Evolutionary conservation across 1,140 invertebrate genomes (phyloP), one percentile per base, ranked within the genome.

Genomic region (Dinoponera quadriceps): DNA sequence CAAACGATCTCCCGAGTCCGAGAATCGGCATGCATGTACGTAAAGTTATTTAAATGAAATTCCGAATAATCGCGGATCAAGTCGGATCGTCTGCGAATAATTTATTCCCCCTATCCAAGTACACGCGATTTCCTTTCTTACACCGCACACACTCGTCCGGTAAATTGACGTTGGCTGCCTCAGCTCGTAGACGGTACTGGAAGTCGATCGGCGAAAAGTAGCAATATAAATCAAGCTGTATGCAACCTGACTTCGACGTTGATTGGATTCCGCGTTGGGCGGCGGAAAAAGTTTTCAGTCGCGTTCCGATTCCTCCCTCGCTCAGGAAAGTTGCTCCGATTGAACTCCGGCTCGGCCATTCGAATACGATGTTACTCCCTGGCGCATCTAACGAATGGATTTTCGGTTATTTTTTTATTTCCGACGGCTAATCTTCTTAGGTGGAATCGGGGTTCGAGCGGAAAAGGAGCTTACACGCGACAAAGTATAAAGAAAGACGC

Each of bases 371-470:
- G 59, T 63, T 75, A 63, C 65, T 75, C 65, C 3, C 59, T 63
- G 29, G 57, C 20, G 1, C 14, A 22, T 4, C 27, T 22, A 13
- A 20, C 44, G 16, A 22, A 65, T 44, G 48, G 44, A 75, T 65
- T 75, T 65, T 51, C 29, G 73, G 73, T 51, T 65, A 75, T 60
- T 65, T 75, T 75, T 75, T 60, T 65, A 65, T 75, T 75, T 55
- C 59, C 14, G 25, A 75, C 27, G 27, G 27, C 44, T 75, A 75
- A 75, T 75, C 73, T 75, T 65, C 59, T 75, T 75, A 75, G 25
- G 25, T 49, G 29, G 38, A 33, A 63, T 54, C 73, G 27, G 7
- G 44, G 9, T 13, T 9, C 27, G 3, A 75, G 25, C 14, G 44
- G 59, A 18, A 75, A 75, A 75, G 59, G 33, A 60, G 73, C 20